Conservation (phyloP, 2,888 invertebrate species). For the Standfussiana lucernea region DNA sequence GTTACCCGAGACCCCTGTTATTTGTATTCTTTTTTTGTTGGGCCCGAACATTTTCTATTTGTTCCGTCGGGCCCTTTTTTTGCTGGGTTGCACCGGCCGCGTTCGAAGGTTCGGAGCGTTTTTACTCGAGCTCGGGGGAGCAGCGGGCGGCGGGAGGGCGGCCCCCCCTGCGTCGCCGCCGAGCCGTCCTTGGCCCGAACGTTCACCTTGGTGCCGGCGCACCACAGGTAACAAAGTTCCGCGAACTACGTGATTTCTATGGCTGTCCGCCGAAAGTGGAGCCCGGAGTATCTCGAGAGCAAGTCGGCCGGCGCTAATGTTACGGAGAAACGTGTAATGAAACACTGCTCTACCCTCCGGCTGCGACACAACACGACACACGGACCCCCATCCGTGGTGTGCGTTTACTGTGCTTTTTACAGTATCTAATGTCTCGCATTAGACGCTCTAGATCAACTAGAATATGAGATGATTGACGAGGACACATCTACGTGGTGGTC, state of each 20-base stretch:
- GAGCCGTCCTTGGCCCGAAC: slow-evolving; percentile 90
- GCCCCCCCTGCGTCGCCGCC: slow-evolving; percentile 84
- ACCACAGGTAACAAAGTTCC: slow-evolving; percentile 91
- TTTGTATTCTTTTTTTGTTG: slow-evolving; percentile 83
- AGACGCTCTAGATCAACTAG: slow-evolving; percentile 64
- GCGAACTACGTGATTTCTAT: slow-evolving; percentile 90
- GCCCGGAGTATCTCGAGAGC: slow-evolving; percentile 79
- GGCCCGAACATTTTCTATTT: slow-evolving; percentile 87
- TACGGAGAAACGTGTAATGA: slow-evolving; percentile 84
- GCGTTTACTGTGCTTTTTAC: slow-evolving; percentile 74
- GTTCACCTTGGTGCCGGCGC: slow-evolving; percentile 89
- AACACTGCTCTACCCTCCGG: slow-evolving; percentile 78
- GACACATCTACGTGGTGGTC: slow-evolving; percentile 84
- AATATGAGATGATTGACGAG: slow-evolving; percentile 62
- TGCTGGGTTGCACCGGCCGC: slow-evolving; percentile 86
- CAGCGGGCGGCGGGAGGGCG: slow-evolving; percentile 68
- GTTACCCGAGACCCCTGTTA: slow-evolving; percentile 86
- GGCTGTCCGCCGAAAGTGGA: slow-evolving; percentile 88
- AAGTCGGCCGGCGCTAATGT: slow-evolving; percentile 81
- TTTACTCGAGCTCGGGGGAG: slow-evolving; percentile 82
- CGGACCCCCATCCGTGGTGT: slow-evolving; percentile 70
- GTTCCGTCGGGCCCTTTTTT: slow-evolving; percentile 89
- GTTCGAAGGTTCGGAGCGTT: slow-evolving; percentile 87
- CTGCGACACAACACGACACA: slow-evolving; percentile 36
- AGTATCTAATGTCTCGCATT: slow-evolving; percentile 76